Base-by-base conservation (phyloP, 2,113 vertebrate species). In the Boulengeromyrus knoepffleri region DNA sequence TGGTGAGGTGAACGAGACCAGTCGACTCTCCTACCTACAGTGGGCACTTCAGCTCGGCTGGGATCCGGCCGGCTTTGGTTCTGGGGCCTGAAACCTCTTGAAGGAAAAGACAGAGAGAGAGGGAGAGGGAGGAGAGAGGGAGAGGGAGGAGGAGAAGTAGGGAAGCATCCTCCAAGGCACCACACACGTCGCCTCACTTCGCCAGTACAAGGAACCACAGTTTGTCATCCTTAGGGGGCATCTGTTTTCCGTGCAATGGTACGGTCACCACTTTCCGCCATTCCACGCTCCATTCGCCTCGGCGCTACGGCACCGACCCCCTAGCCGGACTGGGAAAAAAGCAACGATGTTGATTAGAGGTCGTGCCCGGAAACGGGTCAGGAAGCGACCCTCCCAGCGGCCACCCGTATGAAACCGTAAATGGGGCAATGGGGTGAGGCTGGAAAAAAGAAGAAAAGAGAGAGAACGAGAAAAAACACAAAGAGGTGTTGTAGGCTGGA, bases 1-100 rank as follows among this genome's bases (percentile, higher is more conserved):
- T 93, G 94, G 91, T 93, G 93, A 95, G 92, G 91, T 94, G 94
- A 94, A 94, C 94, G 92, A 93, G 94, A 92, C 93, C 94, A 93
- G 93, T 91, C 24, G 56, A 24, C 83, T 93, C 93, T 93, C 93
- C 94, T 77, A 91, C 85, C 89, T 87, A 92, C 93, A 91, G 58
- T 74, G 58, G 58, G 89, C 46, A 85, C 1, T 15, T 7, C 3
- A 27, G 89, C 45, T 92, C 93, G 90, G 92, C 92, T 87, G n/a
- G 90, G 56, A 70, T 70, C 90, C 62, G 92, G 92, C 90, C 91
- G 74, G 88, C 85, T 92, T 90, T 93, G 93, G 92, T 92, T 92
- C 21, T 90, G 21, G 53, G 70, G 91, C 91, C 56, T 91, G 85
- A 31, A 85, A 90, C 31, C 74, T 91, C 66, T 89, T 36, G 39